phyloP scores from a whole-genome alignment of 2,888 invertebrate species.

The Morinoia aosen region DNA sequence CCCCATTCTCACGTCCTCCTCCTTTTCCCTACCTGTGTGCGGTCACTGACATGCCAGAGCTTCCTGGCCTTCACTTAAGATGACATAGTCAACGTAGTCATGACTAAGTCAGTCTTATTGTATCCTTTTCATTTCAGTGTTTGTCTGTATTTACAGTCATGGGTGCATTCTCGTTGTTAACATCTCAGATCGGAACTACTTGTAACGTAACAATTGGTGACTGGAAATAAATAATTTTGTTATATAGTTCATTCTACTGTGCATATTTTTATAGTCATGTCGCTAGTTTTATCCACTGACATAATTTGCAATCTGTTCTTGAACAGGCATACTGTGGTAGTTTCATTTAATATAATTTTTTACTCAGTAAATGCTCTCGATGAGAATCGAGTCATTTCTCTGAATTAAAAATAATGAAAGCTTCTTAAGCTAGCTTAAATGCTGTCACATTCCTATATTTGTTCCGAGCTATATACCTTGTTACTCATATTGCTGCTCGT shows the following conservation, averaged over 20 bases:
- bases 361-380: neutral
- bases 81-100: neutral
- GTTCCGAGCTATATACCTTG: neutral
- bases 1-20: constrained; percentile 44
- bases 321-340: neutral
- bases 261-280: no score
- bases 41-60: constrained; percentile 34
- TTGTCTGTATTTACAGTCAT: neutral
- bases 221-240: neutral
- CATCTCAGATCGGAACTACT: neutral
- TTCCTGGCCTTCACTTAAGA: constrained; percentile 39
- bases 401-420: neutral
- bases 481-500: neutral
- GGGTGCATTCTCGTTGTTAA: neutral
- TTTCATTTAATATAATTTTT: neutral
- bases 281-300: neutral
- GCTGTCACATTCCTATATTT: neutral
- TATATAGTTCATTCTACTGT: neutral
- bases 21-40: constrained; percentile 13
- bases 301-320: neutral
- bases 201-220: neutral
- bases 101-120: neutral
- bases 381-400: neutral
- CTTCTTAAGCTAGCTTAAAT: neutral
- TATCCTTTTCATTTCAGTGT: neutral